Evolutionary conservation across 2,113 vertebrate species (phyloP).

Genomic region (Perca fluviatilis): DNA sequence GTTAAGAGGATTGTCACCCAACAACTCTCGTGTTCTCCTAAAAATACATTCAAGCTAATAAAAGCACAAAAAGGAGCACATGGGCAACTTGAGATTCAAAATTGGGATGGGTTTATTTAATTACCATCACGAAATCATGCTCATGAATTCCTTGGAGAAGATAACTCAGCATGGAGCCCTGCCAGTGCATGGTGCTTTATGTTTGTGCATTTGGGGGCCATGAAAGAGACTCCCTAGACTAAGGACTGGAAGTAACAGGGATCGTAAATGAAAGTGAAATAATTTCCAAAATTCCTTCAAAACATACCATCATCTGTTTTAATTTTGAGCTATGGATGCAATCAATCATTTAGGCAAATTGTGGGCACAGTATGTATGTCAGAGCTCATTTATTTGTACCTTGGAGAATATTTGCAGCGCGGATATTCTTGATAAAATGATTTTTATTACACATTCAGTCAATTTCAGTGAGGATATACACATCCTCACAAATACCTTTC

Average conservation of each 20-base stretch:
- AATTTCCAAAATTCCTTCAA: constrained; percentile 39
- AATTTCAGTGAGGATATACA: not conserved
- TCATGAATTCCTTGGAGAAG: constrained; percentile 57
- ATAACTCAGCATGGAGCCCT: constrained; percentile 48
- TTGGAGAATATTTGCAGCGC: not conserved
- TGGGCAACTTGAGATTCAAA: constrained; percentile 53
- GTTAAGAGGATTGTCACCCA: constrained; percentile 66
- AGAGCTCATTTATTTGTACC: constrained; percentile 55
- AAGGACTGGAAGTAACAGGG: constrained; percentile 21
- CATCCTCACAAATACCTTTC: constrained; percentile 11
- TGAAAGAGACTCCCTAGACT: constrained; percentile 52
- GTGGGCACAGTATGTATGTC: constrained; percentile 23
- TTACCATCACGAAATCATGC: constrained; percentile 62
- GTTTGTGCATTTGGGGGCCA: constrained; percentile 39
- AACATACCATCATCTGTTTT: constrained; percentile 49
- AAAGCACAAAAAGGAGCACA: constrained; percentile 37
- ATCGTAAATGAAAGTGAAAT: constrained; percentile 50
- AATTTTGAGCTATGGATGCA: constrained; percentile 41
- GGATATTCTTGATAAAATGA: constrained; percentile 35
- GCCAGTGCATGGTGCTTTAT: constrained; percentile 61
- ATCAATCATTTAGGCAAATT: constrained; percentile 57
- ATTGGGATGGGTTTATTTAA: constrained; percentile 62
- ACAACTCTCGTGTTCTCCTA: constrained; percentile 49
- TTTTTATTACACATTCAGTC: constrained; percentile 50
- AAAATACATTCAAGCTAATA: constrained; percentile 66